Percentiles rank a stretch among this genome's conserved stretches.
These are phyloP conservation scores for Drosophila pruinosa DNA, from an alignment of 1,140 invertebrate species.

Conservation along the genomic window DNA sequence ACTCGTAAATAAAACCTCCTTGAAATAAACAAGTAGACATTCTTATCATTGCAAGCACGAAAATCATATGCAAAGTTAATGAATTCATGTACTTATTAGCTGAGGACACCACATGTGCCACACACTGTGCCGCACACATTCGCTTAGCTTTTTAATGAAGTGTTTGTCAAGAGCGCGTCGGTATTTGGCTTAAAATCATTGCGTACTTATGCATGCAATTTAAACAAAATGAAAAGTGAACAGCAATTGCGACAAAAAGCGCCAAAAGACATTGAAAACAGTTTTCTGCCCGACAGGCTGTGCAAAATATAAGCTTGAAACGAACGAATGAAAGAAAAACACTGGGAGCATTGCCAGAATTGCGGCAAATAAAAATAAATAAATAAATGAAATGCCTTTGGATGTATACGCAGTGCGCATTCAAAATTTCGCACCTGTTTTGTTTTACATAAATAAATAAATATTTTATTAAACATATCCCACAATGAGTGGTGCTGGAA, in stretches of 20 bases:
- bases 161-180: constrained; percentile 2
- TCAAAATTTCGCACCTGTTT: constrained; percentile 67
- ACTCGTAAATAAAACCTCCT: background rate
- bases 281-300: constrained; percentile 18
- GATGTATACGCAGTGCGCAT: constrained; percentile 23
- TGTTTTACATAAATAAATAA: constrained; percentile 45
- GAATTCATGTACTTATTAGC: constrained; percentile 35
- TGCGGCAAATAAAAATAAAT: constrained; percentile 55
- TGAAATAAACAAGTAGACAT: background rate
- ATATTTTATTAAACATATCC: constrained; percentile 63
- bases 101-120: constrained; percentile 43
- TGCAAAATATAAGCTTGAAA: constrained; percentile 23
- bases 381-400: constrained; percentile 24
- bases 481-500: background rate
- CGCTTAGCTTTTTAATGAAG: constrained; percentile 51
- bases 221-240: constrained; percentile 39
- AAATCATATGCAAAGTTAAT: constrained; percentile 10
- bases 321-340: constrained; percentile 7
- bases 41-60: background rate
- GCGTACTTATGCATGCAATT: constrained; percentile 35
- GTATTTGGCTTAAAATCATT: constrained; percentile 33
- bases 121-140: background rate
- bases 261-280: background rate
- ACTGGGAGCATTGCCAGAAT: constrained; percentile 16
- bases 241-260: background rate